Evolutionary conservation across 2,888 invertebrate species (phyloP).

Genomic region (Dryadula phaetusa): DNA sequence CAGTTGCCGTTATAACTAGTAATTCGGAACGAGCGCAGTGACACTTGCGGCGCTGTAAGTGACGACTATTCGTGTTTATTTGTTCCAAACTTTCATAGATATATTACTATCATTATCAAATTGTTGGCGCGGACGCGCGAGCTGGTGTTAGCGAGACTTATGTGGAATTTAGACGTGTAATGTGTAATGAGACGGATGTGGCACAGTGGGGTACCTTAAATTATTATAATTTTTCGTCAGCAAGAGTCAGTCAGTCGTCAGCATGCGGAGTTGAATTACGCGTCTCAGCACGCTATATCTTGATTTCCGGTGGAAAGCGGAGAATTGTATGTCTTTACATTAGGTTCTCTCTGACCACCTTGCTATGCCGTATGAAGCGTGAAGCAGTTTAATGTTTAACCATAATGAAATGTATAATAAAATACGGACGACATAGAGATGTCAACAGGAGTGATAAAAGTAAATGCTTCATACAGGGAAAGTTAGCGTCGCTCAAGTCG

Average conservation of each 20-base stretch:
- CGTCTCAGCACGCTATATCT: no score
- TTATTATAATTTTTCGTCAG: no score
- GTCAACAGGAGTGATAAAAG: conserved; percentile 14
- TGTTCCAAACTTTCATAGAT: conserved; percentile 25
- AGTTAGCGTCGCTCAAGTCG: conserved; percentile 6
- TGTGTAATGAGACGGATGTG: background rate
- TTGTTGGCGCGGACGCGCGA: background rate
- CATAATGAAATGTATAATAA: background rate
- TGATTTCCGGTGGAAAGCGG: no score
- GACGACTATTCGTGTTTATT: conserved; percentile 24
- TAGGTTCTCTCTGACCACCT: no score
- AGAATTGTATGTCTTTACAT: no score
- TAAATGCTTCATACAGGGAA: background rate
- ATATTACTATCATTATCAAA: conserved; percentile 29
- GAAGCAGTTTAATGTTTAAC: no score
- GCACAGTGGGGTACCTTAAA: background rate
- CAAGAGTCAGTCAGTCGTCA: no score
- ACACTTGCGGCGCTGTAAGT: conserved; percentile 20
- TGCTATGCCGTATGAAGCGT: no score
- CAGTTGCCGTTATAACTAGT: conserved; percentile 1
- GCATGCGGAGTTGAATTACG: no score
- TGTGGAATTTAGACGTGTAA: conserved; percentile 8
- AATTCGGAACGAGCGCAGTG: conserved; percentile 7
- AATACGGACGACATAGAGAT: background rate
- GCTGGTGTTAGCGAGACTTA: background rate